phyloP scores from a whole-genome alignment of 2,113 vertebrate genomes.

The Gobio gobio region DNA sequence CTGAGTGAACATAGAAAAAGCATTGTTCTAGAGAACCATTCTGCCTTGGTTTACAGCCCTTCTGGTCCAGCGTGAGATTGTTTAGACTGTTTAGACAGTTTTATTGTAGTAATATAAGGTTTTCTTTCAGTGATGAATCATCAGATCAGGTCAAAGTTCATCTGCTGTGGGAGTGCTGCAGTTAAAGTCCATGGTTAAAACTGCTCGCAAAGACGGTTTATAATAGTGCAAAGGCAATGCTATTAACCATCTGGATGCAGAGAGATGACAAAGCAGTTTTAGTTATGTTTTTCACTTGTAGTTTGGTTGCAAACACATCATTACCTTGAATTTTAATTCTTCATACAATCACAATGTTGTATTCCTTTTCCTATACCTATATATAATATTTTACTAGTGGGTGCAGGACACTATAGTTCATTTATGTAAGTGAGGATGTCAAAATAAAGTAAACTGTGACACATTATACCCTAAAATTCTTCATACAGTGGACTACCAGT shows the following conservation, averaged over 20 bases:
- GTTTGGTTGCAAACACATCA: not conserved
- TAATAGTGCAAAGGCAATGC: not conserved
- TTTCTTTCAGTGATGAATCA: constrained; percentile 19
- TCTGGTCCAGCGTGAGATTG: not conserved
- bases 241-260: not conserved
- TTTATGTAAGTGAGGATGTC: too few species aligned
- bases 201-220: not conserved
- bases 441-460: too few species aligned
- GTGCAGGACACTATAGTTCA: too few species aligned
- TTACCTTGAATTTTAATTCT: not conserved
- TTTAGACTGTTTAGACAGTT: constrained; percentile 6
- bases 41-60: not conserved
- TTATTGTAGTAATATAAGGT: constrained; percentile 26
- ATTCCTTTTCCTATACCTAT: not conserved
- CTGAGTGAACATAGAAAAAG: not conserved
- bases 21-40: constrained; percentile 1
- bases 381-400: too few species aligned
- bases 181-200: constrained; percentile 8
- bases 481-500: too few species aligned
- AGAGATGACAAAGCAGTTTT: not conserved
- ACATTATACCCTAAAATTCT: too few species aligned
- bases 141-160: constrained; percentile 18
- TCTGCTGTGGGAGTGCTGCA: not conserved
- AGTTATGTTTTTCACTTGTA: not conserved
- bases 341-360: not conserved